Percentiles rank a stretch among this genome's conserved stretches.
Conservation (phyloP, 2,888 invertebrate species). For the Oasisia sp. region DNA sequence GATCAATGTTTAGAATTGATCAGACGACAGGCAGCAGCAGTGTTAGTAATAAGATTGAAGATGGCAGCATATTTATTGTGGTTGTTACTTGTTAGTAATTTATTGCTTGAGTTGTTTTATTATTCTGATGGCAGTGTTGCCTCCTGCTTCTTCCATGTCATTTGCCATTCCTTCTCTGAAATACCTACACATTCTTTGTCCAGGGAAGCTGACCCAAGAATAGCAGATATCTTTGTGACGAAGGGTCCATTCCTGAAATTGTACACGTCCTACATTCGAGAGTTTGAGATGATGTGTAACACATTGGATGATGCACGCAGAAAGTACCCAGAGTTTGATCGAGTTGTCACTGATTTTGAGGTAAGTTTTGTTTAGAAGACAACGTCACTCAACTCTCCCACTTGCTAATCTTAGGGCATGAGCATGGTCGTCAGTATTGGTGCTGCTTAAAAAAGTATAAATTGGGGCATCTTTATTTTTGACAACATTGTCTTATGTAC, state of each 20-base stretch:
- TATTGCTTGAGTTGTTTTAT: not conserved
- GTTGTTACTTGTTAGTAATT: not conserved
- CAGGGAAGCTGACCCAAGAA: slow-evolving; percentile 64
- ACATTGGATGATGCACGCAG: slow-evolving; percentile 69
- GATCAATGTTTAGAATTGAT: not conserved
- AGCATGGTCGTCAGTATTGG: not conserved
- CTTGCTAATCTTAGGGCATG: not conserved
- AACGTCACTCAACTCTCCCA: not conserved
- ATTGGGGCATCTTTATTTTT: not conserved
- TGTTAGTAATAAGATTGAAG: not conserved
- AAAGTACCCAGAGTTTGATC: slow-evolving; percentile 68
- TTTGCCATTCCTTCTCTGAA: slow-evolving; percentile 39
- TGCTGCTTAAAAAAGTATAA: not conserved
- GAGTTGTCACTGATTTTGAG: slow-evolving; percentile 69
- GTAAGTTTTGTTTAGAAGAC: slow-evolving; percentile 42
- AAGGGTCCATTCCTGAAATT: slow-evolving; percentile 73
- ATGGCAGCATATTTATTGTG: not conserved
- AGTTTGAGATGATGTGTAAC: slow-evolving; percentile 69
- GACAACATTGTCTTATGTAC: not conserved
- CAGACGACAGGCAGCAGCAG: not conserved
- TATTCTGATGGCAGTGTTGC: not conserved
- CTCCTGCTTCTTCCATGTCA: not conserved
- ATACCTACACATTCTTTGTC: slow-evolving; percentile 20
- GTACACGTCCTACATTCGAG: slow-evolving; percentile 70
- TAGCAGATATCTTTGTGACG: slow-evolving; percentile 71